Percentiles rank a stretch among this genome's conserved stretches.
Conservation (phyloP, 2,797 vertebrate genomes). For the Periophthalmus magnuspinnatus region DNA sequence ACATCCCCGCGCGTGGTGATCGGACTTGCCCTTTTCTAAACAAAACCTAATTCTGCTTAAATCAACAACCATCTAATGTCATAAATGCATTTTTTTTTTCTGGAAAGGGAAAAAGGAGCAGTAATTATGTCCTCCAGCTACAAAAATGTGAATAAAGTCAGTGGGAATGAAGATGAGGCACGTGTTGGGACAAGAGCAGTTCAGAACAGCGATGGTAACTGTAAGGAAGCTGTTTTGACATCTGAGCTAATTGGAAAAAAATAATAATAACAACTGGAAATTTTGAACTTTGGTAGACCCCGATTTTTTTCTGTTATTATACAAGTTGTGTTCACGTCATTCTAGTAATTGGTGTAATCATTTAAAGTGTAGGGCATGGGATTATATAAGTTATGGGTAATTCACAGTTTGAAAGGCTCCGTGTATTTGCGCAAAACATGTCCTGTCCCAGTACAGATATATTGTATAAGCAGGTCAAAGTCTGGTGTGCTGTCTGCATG, state of each 20-base stretch:
- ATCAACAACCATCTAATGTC: conserved; percentile 66
- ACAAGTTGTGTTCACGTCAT: too few species aligned
- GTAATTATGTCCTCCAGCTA: conserved; percentile 63
- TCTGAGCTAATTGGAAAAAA: conserved; percentile 41
- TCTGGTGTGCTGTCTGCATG: too few species aligned
- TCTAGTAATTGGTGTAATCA: background rate
- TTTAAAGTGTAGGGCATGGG: background rate
- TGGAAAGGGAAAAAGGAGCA: conserved; percentile 37
- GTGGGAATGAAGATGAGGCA: conserved; percentile 65
- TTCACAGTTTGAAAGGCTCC: too few species aligned
- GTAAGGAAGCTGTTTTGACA: conserved; percentile 65
- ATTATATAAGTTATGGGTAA: too few species aligned
- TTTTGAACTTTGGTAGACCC: conserved; percentile 15
- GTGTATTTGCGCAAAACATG: too few species aligned
- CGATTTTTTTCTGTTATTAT: too few species aligned
- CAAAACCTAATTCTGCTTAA: conserved; percentile 63
- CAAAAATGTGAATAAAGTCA: conserved; percentile 55
- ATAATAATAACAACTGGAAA: conserved; percentile 22
- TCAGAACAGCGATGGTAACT: conserved; percentile 58
- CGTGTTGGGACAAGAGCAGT: conserved; percentile 69
- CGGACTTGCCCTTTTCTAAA: conserved; percentile 62
- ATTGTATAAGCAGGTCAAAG: too few species aligned
- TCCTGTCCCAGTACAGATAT: too few species aligned
- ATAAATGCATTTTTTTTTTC: conserved; percentile 54
- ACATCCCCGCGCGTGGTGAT: conserved; percentile 54